Conservation (phyloP, 2,797 vertebrate genomes). For the Eulemur rubriventer region DNA sequence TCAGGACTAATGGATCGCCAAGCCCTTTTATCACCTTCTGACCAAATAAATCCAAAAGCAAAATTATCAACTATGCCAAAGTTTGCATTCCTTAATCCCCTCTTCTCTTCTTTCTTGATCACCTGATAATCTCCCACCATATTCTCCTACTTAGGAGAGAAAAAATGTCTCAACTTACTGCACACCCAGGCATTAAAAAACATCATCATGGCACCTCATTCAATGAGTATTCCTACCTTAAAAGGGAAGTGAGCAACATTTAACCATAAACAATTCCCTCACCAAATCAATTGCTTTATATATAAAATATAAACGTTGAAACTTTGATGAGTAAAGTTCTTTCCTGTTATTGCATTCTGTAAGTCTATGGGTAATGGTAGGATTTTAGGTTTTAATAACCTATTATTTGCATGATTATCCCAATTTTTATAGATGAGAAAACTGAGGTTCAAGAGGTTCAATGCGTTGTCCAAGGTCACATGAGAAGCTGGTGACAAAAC, state of each 20-base stretch:
- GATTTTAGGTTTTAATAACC: conserved; percentile 24
- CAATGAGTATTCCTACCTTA: background rate
- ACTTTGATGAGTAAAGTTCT: background rate
- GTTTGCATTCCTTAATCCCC: background rate
- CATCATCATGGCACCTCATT: background rate
- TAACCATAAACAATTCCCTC: background rate
- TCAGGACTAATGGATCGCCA: background rate
- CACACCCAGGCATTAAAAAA: background rate
- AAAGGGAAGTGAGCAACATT: background rate
- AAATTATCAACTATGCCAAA: background rate
- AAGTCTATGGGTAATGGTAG: background rate
- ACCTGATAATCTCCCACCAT: background rate
- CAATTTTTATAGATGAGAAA: conserved; percentile 35
- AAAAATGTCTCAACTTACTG: background rate
- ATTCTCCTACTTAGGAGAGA: background rate
- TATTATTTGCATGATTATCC: background rate
- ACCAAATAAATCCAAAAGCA: background rate
- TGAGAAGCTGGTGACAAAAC: background rate
- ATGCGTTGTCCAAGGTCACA: background rate
- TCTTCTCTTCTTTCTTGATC: background rate
- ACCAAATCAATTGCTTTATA: background rate
- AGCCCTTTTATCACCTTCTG: background rate
- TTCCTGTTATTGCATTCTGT: background rate
- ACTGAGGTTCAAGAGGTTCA: background rate
- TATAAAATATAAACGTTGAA: background rate